A percentile compares a stretch with the other conserved stretches of the same genome.
Evolutionary conservation across 2,113 vertebrate species (phyloP).

Genomic region (Sinocyclocheilus maitianheensis): DNA sequence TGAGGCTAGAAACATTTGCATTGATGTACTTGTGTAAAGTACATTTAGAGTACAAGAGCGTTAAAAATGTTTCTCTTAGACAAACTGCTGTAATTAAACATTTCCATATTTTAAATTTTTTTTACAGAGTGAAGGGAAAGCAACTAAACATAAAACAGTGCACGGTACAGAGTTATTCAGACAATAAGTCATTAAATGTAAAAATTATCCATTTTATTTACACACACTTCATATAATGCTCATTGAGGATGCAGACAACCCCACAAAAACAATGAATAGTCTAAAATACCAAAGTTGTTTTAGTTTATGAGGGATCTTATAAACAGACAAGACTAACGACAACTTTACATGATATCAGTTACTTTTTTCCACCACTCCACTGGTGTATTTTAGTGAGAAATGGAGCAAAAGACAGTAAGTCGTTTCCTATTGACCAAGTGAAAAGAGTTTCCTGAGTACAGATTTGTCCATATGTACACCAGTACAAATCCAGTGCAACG

Average conservation of each 20-base stretch:
- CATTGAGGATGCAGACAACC: no score
- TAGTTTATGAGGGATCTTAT: conserved; percentile 12
- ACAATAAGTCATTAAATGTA: no score
- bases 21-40: background rate
- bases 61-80: no score
- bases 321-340: background rate
- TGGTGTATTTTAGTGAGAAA: background rate
- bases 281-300: background rate
- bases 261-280: background rate
- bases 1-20: background rate
- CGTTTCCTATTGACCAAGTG: conserved; percentile 4
- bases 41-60: no score
- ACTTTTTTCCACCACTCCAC: background rate
- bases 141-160: no score
- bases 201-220: no score
- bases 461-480: conserved; percentile 30
- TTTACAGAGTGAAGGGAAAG: no score
- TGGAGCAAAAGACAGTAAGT: background rate
- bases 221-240: no score
- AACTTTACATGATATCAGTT: conserved; percentile 3
- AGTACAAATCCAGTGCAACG: conserved; percentile 35
- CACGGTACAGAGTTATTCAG: no score
- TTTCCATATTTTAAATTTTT: no score
- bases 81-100: no score
- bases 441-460: conserved; percentile 27